phyloP scores from a whole-genome alignment of 2,113 vertebrate species.

The Pygathrix nemaeus region DNA sequence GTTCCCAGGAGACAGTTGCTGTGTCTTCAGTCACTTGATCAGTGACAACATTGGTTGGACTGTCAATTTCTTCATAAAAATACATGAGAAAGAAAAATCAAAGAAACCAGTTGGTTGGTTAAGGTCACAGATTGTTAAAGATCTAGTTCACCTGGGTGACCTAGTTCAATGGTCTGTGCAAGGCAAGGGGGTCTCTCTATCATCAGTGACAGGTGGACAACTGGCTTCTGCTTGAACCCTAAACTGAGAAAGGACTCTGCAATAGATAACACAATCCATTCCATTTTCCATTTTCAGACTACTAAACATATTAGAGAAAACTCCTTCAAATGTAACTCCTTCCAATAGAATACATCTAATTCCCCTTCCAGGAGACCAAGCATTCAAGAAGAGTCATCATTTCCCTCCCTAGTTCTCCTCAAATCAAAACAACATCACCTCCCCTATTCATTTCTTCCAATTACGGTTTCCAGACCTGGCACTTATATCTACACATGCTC shows the following conservation, averaged over 20 bases:
- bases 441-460: not conserved
- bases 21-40: conserved; percentile 88
- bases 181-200: not conserved
- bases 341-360: not conserved
- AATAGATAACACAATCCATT: not conserved
- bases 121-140: not conserved
- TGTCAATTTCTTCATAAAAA: conserved; percentile 77
- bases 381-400: not conserved
- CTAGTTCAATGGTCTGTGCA: not conserved
- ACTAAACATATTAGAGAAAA: not conserved
- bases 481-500: not conserved
- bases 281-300: not conserved
- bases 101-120: not conserved
- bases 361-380: not conserved
- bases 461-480: not conserved
- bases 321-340: not conserved
- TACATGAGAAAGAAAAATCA: not conserved
- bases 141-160: not conserved
- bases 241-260: not conserved
- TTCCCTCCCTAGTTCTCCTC: not conserved
- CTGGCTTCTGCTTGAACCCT: not conserved
- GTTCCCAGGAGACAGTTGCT: conserved; percentile 86
- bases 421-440: not conserved
- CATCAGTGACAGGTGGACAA: not conserved
- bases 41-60: conserved; percentile 83